These are phyloP conservation scores for Muntiacus reevesi DNA, from an alignment of 2,113 vertebrate genomes.

Conservation along the genomic window DNA sequence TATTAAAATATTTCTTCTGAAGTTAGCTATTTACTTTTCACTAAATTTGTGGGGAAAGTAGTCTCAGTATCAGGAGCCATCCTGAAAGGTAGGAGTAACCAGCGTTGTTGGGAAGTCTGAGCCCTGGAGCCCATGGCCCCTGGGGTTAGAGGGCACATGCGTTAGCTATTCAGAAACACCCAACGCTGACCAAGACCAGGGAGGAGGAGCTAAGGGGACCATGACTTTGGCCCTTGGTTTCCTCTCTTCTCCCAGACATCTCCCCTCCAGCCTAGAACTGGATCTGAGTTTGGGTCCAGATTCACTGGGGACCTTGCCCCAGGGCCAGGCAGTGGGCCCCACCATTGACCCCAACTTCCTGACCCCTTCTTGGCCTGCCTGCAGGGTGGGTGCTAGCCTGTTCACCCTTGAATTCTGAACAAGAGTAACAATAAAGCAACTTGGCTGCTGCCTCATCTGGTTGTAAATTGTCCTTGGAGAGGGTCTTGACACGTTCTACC, in stretches of 20 bases:
- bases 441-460: background rate
- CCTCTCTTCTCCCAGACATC: background rate
- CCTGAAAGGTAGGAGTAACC: background rate
- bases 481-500: background rate
- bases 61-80: background rate
- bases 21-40: background rate
- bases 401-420: background rate
- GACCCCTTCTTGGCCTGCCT: background rate
- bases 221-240: background rate
- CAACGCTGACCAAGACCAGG: background rate
- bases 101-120: background rate
- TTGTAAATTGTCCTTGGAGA: background rate
- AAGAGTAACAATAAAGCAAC: background rate
- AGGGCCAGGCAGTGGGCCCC: background rate
- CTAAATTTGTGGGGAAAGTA: background rate
- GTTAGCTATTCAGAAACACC: background rate
- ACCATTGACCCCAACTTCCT: background rate
- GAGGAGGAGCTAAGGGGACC: background rate
- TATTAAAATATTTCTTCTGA: background rate
- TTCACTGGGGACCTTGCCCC: background rate
- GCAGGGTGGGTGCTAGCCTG: background rate
- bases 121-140: background rate
- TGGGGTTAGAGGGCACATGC: background rate
- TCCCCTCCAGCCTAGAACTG: background rate
- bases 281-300: background rate